Evolutionary conservation across 2,888 invertebrate species (phyloP), one percentile per base, ranked within the genome.

Genomic region (Clistopyga incitator): DNA sequence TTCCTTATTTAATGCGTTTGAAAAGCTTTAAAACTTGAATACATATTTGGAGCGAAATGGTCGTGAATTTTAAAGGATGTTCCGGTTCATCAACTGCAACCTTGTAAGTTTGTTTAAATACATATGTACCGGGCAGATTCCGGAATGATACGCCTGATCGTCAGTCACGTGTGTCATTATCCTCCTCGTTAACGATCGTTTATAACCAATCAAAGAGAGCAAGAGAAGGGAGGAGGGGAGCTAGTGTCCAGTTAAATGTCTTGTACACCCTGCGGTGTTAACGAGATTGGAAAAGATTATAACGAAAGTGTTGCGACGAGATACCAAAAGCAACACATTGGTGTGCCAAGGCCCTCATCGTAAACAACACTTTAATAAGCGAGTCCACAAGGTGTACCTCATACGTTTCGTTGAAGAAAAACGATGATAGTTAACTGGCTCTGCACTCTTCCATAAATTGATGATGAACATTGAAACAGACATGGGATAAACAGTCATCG

Each of bases 201-300:
- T 90, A 89, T 86, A 84, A 86, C 87, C 89, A 90, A 90, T 90
- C 89, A 89, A 84, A 85, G 84, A 75, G 79, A 78, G 85, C 76
- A 76, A 84, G 83, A 79, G 45, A 45, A 25, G 23, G 45, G 56
- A 38, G 59, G 38, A 54, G 34, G 45, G 8, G 50, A 54, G n/a
- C 70, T 85, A 75, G 72, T 82, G 84, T 85, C 76, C 78, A 59
- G 85, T 84, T 84, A 84, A 84, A 81, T 67, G 79, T 83, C 75
- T 79, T 50, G 59, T 61, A 76, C 83, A 83, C 84, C 86, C 81
- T 75, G 34, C 84, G 84, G 86, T 84, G 86, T 86, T 87, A 88
- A 85, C 80, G 87, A 85, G 84, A 80, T 84, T 80, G 78, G 84
- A 81, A 88, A 82, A 87, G 70, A 80, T 84, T 65, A 47, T 75